Percentiles rank a stretch among this genome's conserved stretches.
Conservation (phyloP, 2,888 invertebrate genomes). For the Diplazon laetatorius region DNA sequence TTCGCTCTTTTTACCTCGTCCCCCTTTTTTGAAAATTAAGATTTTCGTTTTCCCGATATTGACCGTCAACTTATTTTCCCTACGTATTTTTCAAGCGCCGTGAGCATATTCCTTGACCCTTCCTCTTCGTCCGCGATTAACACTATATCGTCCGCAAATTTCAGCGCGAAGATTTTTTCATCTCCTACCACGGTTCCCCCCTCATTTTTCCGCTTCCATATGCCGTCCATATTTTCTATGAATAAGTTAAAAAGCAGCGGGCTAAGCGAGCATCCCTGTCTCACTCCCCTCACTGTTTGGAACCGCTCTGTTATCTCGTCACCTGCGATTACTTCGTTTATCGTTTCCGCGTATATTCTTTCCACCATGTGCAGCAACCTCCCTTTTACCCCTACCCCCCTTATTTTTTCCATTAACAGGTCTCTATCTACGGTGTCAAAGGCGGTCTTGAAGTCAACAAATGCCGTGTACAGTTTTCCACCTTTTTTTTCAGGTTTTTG, state of each 20-base stretch:
- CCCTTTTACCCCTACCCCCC: constrained; percentile 23
- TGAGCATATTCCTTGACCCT: constrained; percentile 46
- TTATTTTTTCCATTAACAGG: constrained; percentile 31
- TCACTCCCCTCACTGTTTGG: constrained; percentile 48
- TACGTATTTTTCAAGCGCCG: constrained; percentile 39
- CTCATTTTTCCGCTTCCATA: constrained; percentile 32
- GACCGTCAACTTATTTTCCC: constrained; percentile 44
- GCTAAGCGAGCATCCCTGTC: constrained; percentile 62
- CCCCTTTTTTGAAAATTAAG: constrained; percentile 56
- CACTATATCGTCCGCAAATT: constrained; percentile 63
- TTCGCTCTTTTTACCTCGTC: constrained; percentile 25
- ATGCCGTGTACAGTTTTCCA: constrained; percentile 44
- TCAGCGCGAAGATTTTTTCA: constrained; percentile 53
- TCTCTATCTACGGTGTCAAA: constrained; percentile 58
- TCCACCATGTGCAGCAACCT: neutral
- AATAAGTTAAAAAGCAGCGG: constrained; percentile 49
- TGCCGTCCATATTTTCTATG: constrained; percentile 52
- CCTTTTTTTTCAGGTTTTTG: constrained; percentile 37
- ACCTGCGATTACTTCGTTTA: constrained; percentile 35
- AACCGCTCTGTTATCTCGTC: constrained; percentile 36
- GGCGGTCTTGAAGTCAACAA: constrained; percentile 58
- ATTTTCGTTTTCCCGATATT: constrained; percentile 57
- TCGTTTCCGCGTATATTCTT: constrained; percentile 22
- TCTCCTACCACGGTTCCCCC: constrained; percentile 55
- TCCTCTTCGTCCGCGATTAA: constrained; percentile 46